A percentile compares a stretch with the other conserved stretches of the same genome.
These are phyloP conservation scores for Melanotaenia trifasciata DNA, from an alignment of 2,797 vertebrate genomes.

Conservation along the genomic window DNA sequence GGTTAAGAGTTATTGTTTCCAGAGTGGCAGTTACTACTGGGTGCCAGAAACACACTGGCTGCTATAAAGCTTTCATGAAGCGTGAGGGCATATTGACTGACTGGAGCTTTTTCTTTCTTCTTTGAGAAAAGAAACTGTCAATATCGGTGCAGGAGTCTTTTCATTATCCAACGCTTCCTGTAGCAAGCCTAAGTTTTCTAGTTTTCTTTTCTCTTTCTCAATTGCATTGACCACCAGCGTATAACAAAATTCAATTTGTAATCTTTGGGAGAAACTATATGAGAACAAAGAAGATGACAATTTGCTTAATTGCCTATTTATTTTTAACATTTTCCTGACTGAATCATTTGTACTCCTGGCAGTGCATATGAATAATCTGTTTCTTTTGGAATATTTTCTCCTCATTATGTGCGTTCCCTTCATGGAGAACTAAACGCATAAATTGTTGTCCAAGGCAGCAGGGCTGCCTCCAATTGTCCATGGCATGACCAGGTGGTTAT, in stretches of 20 bases:
- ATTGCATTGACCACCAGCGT: conserved; percentile 12
- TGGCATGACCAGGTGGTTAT: conserved; percentile 77
- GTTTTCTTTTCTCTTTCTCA: conserved; percentile 30
- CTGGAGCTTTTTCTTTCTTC: conserved; percentile 26
- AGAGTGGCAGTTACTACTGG: conserved; percentile 42
- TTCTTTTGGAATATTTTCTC: conserved; percentile 51
- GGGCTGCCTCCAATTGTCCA: conserved; percentile 73
- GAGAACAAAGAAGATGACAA: conserved; percentile 24
- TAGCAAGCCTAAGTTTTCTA: conserved; percentile 51
- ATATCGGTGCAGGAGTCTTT: conserved; percentile 63
- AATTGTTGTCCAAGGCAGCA: conserved; percentile 64
- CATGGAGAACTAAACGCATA: conserved; percentile 51
- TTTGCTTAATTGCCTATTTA: conserved; percentile 23
- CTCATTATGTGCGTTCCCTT: conserved; percentile 44
- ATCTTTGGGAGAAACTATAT: conserved; percentile 5
- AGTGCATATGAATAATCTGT: conserved; percentile 12
- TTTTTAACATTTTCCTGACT: conserved; percentile 41
- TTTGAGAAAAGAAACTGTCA: conserved; percentile 61
- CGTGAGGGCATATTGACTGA: conserved; percentile 64
- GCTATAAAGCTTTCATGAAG: conserved; percentile 66
- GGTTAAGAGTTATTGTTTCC: conserved; percentile 56
- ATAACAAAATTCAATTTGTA: conserved; percentile 6
- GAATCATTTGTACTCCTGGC: conserved; percentile 26
- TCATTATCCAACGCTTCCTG: conserved; percentile 58
- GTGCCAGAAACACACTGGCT: conserved; percentile 52